Evolutionary conservation across 2,888 invertebrate species (phyloP), one percentile per base, ranked within the genome.

Genomic region (Sminthurinus aureus): DNA sequence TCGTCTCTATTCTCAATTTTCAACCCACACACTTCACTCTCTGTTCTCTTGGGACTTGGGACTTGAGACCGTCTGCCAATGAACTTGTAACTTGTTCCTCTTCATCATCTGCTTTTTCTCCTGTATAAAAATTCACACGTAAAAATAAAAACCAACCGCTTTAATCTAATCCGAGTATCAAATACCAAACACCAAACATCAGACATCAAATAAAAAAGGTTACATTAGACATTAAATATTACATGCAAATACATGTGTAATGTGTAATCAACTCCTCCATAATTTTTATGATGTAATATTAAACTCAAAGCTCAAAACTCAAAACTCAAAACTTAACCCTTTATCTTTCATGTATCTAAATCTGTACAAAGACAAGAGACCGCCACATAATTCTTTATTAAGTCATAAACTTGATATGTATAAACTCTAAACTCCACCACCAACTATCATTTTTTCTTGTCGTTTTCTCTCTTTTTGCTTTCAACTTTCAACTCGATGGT

Each of bases 331-430:
- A 81, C 73, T 73, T 18, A 81, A 81, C 15, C n/a, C 52, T n/a
- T 81, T 81, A 81, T 81, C 80, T 81, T 18, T 22, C 64, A 74
- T 74, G 80, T 81, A 81, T 81, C 80, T 81, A 81, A 81, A 81
- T 81, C 58, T 71, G 80, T 69, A 74, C 50, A 81, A 81, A 81
- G 75, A 81, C 38, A 6, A 81, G 51, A 52, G 73, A 81, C 80
- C 80, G 80, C 69, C 80, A 73, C 73, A 81, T 81, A 18, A 71
- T 74, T 73, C 73, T 81, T 81, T 51, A 73, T 81, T 73, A 81
- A 81, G 80, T 81, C 80, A 74, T 81, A 81, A 81, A 81, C 51
- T 26, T 38, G 38, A 38, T 38, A 38, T 38, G 38, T 38, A 38
- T 4, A 38, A 38, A 6, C 38, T 38, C 38, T 38, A 38, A 38